A percentile compares a stretch with the other conserved stretches of the same genome.
Evolutionary conservation across 2,113 vertebrate genomes (phyloP).

Genomic region (Siphamia tubifer): DNA sequence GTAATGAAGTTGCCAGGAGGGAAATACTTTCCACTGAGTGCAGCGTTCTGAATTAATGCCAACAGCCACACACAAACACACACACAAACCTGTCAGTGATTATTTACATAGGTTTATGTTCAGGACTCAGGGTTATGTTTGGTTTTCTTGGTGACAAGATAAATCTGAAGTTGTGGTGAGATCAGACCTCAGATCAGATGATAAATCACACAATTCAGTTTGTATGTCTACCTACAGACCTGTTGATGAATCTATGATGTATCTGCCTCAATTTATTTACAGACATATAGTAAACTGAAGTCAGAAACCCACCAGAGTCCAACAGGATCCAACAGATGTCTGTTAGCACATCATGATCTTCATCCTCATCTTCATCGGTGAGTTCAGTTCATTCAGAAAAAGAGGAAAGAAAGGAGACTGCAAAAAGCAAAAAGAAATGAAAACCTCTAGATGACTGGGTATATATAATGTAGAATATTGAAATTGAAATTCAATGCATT

Average conservation of each 20-base stretch:
- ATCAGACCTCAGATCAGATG: neutral
- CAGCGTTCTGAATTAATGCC: neutral
- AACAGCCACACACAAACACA: neutral
- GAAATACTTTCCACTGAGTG: neutral
- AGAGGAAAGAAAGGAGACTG: no score
- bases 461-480: no score
- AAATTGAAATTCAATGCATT: no score
- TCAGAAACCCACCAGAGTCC: neutral
- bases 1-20: neutral
- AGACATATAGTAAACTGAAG: neutral
- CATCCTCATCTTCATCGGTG: slow-evolving; percentile 36
- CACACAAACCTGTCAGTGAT: neutral
- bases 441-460: no score
- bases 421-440: no score
- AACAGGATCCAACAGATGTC: neutral
- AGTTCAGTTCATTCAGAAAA: neutral
- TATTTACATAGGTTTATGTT: neutral
- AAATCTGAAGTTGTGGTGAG: neutral
- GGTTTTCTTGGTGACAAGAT: neutral
- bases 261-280: neutral
- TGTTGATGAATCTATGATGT: no score
- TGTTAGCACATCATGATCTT: slow-evolving; percentile 25
- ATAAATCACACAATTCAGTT: no score
- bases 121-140: no score
- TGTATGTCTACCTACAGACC: no score